Conservation (phyloP, 2,113 vertebrate species). For the Furnarius figulus region DNA sequence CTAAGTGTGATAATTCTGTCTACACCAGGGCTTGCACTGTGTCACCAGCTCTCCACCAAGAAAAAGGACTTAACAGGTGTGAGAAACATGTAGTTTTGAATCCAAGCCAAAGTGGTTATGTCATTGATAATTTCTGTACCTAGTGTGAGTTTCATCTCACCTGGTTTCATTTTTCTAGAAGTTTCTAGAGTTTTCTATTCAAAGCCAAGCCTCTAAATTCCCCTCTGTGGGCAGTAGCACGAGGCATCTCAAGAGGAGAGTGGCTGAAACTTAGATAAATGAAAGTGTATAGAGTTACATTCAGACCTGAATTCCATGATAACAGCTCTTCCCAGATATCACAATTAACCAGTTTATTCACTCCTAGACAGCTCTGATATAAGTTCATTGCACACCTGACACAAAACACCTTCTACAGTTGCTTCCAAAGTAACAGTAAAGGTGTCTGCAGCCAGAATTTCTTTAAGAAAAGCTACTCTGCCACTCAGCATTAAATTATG, state of each 20-base stretch:
- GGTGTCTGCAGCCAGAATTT: neutral
- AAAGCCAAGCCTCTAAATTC: neutral
- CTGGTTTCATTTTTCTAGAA: neutral
- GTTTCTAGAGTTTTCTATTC: neutral
- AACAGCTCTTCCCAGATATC: neutral
- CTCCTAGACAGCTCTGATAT: neutral
- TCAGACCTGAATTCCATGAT: neutral
- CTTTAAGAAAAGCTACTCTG: neutral
- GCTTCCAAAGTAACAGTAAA: neutral
- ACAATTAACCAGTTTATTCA: neutral
- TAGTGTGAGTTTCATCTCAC: rapidly evolving
- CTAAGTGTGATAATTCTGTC: neutral
- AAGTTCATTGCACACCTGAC: neutral
- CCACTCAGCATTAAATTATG: neutral
- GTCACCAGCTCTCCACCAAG: neutral
- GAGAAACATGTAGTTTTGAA: neutral
- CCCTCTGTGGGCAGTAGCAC: neutral
- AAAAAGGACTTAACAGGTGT: neutral
- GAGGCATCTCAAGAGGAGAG: neutral
- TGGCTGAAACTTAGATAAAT: neutral
- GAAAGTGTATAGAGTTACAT: neutral
- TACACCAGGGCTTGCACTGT: no score
- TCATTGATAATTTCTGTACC: neutral
- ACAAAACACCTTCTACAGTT: neutral
- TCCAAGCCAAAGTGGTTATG: neutral